Evolutionary conservation across 2,113 vertebrate genomes (phyloP), one percentile per base, ranked within the genome.

Genomic region (Megaptera novaeangliae): DNA sequence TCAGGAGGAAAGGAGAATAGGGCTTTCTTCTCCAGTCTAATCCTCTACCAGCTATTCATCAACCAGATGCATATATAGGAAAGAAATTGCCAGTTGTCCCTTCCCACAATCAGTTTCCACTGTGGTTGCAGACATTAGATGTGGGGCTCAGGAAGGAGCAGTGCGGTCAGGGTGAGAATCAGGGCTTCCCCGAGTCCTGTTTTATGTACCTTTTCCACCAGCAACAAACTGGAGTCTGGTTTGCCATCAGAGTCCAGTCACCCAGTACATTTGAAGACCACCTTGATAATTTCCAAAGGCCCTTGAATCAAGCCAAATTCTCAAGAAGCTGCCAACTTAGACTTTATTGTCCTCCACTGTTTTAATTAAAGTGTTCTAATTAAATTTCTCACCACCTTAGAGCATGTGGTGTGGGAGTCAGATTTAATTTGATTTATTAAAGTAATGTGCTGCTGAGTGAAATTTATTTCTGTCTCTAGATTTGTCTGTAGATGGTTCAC

Each of bases 361-460:
- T 95, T 84, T 95, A 95, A 96, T 96, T 86, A 94, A 87, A 94
- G 31, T 61, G 9, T 71, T 88, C 81, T 91, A 95, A 83, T 97
- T 92, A 95, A 91, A 93, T 95, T 93, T 95, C 85, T 96, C 46
- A 90, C 75, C 34, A 83, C 64, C 34, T 63, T 90, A 66, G 20
- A 87, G 63, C 39, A n/a, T 90, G 74, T 57, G 27, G 41, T 75
- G 69, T 88, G 83, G 46, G 81, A 92, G 59, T 74, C 78, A 55
- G 91, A 90, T 52, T 90, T 84, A 81, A 96, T 95, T 77, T 91
- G 95, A 94, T 84, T 69, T 95, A 59, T 85, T 91, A 91, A 95
- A 95, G 71, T 69, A 87, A 87, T 66, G 59, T 94, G 69, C 77
- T 80, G 36, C 18, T 80, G 69, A 84, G 41, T 86, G 84, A 90